These are phyloP conservation scores for Eidolon helvum DNA, from an alignment of 2,113 vertebrate species.

Conservation along the genomic window DNA sequence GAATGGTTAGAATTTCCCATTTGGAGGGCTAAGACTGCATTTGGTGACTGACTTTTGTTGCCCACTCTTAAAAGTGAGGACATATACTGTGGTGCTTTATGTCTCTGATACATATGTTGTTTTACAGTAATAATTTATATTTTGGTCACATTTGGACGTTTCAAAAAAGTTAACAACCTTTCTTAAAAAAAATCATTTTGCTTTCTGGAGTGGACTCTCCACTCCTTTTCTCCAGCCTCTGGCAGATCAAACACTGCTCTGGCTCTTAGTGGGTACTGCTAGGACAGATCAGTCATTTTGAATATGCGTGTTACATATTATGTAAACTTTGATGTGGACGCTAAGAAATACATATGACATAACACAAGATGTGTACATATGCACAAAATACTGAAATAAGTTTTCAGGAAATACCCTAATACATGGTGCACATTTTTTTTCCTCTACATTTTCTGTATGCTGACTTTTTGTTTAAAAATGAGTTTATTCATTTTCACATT, in stretches of 20 bases:
- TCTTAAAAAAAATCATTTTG: constrained; percentile 3
- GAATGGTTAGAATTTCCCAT: not conserved
- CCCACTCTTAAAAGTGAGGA: not conserved
- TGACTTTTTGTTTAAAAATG: not conserved
- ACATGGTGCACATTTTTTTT: not conserved
- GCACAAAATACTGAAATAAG: not conserved
- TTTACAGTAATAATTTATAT: not conserved
- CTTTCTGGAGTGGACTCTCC: not conserved
- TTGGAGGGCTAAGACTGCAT: not conserved
- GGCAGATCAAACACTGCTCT: not conserved
- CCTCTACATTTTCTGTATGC: not conserved
- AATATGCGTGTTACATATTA: not conserved
- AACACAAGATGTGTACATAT: not conserved
- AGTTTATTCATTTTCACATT: too few species aligned
- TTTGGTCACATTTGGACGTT: not conserved
- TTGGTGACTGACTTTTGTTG: not conserved
- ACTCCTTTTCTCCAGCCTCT: not conserved
- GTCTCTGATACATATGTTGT: not conserved
- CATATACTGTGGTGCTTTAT: not conserved
- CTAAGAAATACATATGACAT: not conserved
- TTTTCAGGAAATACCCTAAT: not conserved
- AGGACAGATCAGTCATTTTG: not conserved
- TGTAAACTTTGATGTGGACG: not conserved
- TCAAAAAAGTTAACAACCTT: not conserved
- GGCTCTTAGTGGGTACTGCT: not conserved